phyloP scores from a whole-genome alignment of 2,113 vertebrate species.

The Okapia johnstoni region DNA sequence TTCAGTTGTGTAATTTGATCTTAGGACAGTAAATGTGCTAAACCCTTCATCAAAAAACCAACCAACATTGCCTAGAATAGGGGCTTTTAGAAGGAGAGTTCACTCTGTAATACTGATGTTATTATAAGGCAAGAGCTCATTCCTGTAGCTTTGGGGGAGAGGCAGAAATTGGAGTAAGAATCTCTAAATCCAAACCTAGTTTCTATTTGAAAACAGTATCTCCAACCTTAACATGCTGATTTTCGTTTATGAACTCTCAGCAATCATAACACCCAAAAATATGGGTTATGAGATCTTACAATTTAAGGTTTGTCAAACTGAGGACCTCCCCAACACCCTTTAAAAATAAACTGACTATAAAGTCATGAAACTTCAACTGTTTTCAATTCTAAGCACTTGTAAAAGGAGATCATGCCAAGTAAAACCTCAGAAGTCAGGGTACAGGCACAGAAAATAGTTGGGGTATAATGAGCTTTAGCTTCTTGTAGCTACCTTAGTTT shows the following conservation, averaged over 20 bases:
- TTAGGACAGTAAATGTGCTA: background rate
- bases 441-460: background rate
- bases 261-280: background rate
- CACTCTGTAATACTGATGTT: background rate
- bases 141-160: background rate
- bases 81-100: background rate
- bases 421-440: background rate
- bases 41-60: background rate
- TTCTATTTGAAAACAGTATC: background rate
- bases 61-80: background rate
- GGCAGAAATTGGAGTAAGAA: background rate
- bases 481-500: background rate
- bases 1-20: background rate
- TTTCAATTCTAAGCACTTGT: slow-evolving; percentile 19
- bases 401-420: background rate
- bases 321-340: background rate
- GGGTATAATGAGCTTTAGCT: background rate
- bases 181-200: background rate
- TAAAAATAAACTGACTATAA: background rate
- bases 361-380: background rate
- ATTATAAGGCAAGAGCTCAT: background rate
- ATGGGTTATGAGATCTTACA: background rate
- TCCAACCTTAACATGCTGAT: background rate
- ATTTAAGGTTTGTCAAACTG: background rate
- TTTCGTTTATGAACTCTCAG: background rate